phyloP scores from a whole-genome alignment of 2,113 vertebrate species.

The Paramisgurnus dabryanus region DNA sequence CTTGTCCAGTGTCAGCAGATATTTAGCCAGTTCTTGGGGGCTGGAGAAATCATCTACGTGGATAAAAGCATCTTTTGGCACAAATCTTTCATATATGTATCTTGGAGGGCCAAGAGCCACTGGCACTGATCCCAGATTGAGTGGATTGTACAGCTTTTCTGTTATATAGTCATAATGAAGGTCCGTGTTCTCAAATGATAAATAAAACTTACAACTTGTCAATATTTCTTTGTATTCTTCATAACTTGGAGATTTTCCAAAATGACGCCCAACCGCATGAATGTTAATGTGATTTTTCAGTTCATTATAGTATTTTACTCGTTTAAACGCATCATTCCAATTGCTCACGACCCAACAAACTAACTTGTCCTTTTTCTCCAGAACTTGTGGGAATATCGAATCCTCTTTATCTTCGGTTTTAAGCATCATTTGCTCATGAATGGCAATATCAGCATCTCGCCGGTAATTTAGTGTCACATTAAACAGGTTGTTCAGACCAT shows the following conservation, averaged over 20 bases:
- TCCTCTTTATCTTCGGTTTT: constrained; percentile 14
- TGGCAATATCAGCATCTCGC: constrained; percentile 78
- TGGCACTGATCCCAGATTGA: constrained; percentile 81
- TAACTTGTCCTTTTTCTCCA: constrained; percentile 73
- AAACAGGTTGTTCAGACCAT: constrained; percentile 75
- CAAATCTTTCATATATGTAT: constrained; percentile 85
- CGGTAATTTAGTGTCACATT: constrained; percentile 84
- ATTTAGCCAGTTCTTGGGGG: constrained; percentile 79
- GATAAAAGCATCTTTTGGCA: constrained; percentile 84
- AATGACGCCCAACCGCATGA: constrained; percentile 78
- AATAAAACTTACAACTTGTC: constrained; percentile 83
- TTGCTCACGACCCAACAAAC: constrained; percentile 87
- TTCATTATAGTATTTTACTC: constrained; percentile 85
- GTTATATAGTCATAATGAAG: constrained; percentile 85
- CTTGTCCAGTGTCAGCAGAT: constrained; percentile 81
- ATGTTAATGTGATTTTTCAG: constrained; percentile 82
- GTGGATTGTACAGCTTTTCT: constrained; percentile 85
- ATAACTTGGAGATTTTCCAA: constrained; percentile 77
- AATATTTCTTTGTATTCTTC: constrained; percentile 82
- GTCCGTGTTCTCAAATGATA: constrained; percentile 85
- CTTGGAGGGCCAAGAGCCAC: constrained; percentile 81
- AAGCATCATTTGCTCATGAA: constrained; percentile 17
- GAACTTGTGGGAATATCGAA: constrained; percentile 62
- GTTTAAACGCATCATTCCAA: constrained; percentile 81
- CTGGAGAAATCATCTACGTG: constrained; percentile 85